A percentile compares a stretch with the other conserved stretches of the same genome.
These are phyloP conservation scores for Menura novaehollandiae DNA, from an alignment of 2,113 vertebrate genomes.

Conservation along the genomic window DNA sequence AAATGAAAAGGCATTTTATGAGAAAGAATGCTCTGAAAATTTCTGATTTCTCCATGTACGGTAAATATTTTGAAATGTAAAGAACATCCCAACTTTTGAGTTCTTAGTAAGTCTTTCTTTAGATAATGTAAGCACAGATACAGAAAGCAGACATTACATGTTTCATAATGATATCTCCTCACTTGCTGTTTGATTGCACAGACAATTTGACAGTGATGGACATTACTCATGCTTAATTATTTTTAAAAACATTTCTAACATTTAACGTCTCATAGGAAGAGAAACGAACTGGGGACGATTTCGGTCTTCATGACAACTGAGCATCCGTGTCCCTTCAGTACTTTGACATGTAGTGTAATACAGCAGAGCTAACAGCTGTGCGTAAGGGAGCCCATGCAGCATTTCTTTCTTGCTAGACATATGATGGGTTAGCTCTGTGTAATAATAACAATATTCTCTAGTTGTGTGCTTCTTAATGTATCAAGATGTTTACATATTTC, in stretches of 20 bases:
- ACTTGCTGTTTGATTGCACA: slow-evolving; percentile 39
- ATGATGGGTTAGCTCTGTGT: slow-evolving; percentile 2
- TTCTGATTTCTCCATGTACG: background rate
- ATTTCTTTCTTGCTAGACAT: background rate
- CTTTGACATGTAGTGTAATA: background rate
- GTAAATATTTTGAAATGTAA: slow-evolving; percentile 43
- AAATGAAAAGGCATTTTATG: slow-evolving; percentile 28
- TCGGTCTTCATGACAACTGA: slow-evolving; percentile 31
- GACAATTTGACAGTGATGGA: slow-evolving; percentile 51
- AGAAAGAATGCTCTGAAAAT: background rate
- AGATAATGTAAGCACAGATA: background rate
- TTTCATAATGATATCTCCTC: slow-evolving; percentile 3
- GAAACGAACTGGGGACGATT: slow-evolving; percentile 39
- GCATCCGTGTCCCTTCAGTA: background rate
- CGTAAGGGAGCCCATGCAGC: background rate
- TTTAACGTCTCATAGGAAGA: slow-evolving; percentile 36
- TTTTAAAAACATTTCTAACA: slow-evolving; percentile 29
- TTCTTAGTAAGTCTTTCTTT: background rate
- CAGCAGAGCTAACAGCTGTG: slow-evolving; percentile 41
- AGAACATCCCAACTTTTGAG: background rate
- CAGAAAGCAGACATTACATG: background rate
- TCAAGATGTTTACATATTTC: slow-evolving; percentile 51
- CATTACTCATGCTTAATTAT: slow-evolving; percentile 46
- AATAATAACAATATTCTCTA: slow-evolving; percentile 25
- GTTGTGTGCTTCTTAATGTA: slow-evolving; percentile 26